A percentile compares a stretch with the other conserved stretches of the same genome.
phyloP scores from a whole-genome alignment of 1,140 invertebrate genomes.

The Reticulitermes speratus region DNA sequence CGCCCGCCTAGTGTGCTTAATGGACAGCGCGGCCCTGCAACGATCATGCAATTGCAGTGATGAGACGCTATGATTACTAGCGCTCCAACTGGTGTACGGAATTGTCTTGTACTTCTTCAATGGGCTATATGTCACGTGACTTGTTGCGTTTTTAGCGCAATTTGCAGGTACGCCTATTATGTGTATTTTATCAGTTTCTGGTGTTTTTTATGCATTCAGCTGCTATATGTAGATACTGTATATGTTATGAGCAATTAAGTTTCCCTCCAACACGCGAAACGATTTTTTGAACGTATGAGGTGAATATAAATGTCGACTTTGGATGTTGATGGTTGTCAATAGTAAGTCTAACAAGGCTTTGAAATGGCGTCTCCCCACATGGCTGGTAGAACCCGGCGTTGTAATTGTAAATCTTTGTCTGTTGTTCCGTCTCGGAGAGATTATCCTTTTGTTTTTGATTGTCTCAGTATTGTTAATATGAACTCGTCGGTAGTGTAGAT shows the following conservation, averaged over 20 bases:
- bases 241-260: neutral
- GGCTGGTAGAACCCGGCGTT: constrained; percentile 33
- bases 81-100: constrained; percentile 2
- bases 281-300: neutral
- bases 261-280: neutral
- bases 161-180: constrained; percentile 33
- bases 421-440: neutral
- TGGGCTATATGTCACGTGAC: constrained; percentile 31
- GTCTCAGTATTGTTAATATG: neutral
- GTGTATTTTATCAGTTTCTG: constrained; percentile 28
- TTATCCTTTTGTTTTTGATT: neutral
- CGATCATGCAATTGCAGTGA: no score
- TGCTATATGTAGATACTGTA: constrained; percentile 1
- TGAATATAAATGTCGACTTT: constrained; percentile 23
- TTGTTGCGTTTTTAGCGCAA: constrained; percentile 34
- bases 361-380: constrained; percentile 37
- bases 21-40: no score
- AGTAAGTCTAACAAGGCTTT: constrained; percentile 35
- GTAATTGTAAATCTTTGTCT: constrained; percentile 20
- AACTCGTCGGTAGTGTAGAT: neutral
- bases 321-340: constrained; percentile 35
- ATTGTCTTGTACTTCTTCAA: constrained; percentile 24
- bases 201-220: constrained; percentile 8
- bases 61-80: neutral
- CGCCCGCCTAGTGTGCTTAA: no score